Evolutionary conservation across 2,888 invertebrate genomes (phyloP), one percentile per base, ranked within the genome.

Genomic region (Megastigmus dorsalis): DNA sequence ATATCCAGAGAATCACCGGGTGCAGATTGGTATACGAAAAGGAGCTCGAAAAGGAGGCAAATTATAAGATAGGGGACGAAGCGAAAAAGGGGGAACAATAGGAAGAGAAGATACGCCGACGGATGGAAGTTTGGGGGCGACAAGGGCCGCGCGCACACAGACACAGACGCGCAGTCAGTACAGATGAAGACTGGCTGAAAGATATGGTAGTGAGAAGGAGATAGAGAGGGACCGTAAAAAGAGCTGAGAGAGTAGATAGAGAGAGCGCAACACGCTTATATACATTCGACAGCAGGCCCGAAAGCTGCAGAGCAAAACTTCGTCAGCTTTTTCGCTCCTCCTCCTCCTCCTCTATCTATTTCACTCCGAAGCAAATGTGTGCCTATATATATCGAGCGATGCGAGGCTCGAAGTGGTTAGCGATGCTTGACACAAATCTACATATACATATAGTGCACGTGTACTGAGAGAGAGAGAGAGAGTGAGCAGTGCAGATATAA

Each of bases 271-370:
- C 20, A 48, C 3, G 62, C n/a, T 23, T 48, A 45, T 30, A 48
- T 38, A n/a, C n/a, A 2, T 26, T 26, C n/a, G 33, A 13, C 7
- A 18, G 15, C 15, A 48, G 13, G n/a, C n/a, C 23, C 7, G 30
- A 20, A 43, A 62, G 20, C 23, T 62, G 62, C 48, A 23, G 36
- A 6, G 48, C 23, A 48, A 60, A 62, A 62, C 62, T 23, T 33
- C 30, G 62, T 62, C 62, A 62, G 62, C 62, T 62, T 33, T 48
- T 48, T 48, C 30, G 28, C n/a, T 10, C 4, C 20, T 2, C n/a
- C n/a, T n/a, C n/a, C n/a, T n/a, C n/a, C n/a, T n/a, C n/a, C n/a
- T n/a, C n/a, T n/a, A n/a, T n/a, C n/a, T n/a, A n/a, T n/a, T n/a
- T n/a, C 6, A 10, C 20, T 33, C 15, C 26, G 13, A 13, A n/a